Base-by-base conservation (phyloP, 2,888 invertebrate species). In the Chironomus tentans region DNA sequence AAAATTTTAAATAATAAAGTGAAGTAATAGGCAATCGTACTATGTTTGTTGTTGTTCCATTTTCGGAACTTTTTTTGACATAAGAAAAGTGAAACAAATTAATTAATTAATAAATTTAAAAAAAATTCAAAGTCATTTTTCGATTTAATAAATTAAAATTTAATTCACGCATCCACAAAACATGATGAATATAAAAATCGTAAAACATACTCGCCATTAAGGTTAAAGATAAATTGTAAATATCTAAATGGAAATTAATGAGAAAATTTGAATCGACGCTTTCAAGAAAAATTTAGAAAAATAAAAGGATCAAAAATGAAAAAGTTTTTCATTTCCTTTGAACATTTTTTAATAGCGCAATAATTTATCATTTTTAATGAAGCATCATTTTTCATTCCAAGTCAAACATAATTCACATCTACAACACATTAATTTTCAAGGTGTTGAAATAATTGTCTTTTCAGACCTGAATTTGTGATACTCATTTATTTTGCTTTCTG, bases 11-110 rank as follows among this genome's bases (percentile, higher is more conserved):
- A 46, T 74, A 68, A 74, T 48, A 73, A 24, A 24, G 21, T 65
- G n/a, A 65, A 65, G 65, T 65, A 65, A 65, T 73, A 74, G 74
- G 74, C 74, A 74, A 74, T 74, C 38, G 74, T 74, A 74, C 74
- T 74, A 74, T 74, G 65, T 65, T 62, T 68, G 68, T 68, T 74
- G 24, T 74, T 62, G 74, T 74, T 74, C 74, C 74, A 74, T 74
- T 74, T 74, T 74, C 74, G 74, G 74, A 74, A 74, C 74, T 68
- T 68, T 73, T 65, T 65, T 65, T 13, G 24, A 65, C 18, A 22
- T 65, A 65, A 65, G 22, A 65, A 65, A 65, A 24, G 22, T 24
- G 18, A 56, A 56, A 56, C 7, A 24, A 65, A 13, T 65, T 65
- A 21, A 24, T 22, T n/a, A 24, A 65, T n/a, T n/a, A n/a, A n/a